These are phyloP conservation scores for Uloborus diversus DNA, from an alignment of 1,140 invertebrate species.

Conservation along the genomic window DNA sequence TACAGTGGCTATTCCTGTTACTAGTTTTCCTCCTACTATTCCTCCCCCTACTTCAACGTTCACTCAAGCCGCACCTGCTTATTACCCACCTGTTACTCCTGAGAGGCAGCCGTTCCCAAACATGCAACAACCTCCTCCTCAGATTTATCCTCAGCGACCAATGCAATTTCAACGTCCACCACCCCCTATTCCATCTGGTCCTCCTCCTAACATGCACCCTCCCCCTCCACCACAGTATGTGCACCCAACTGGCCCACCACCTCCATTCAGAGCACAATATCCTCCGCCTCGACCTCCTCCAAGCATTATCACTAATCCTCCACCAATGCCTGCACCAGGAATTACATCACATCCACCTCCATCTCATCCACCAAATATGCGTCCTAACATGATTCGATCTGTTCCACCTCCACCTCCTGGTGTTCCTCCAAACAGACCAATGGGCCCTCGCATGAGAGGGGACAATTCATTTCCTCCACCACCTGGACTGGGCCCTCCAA, in stretches of 20 bases:
- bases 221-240: neutral
- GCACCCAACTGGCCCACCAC: neutral
- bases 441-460: neutral
- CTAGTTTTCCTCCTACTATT: neutral
- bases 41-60: slow-evolving; percentile 27
- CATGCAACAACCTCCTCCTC: slow-evolving; percentile 38
- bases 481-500: neutral
- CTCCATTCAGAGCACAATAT: slow-evolving; percentile 24
- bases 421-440: neutral
- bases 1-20: neutral
- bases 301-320: slow-evolving; percentile 9
- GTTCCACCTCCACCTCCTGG: slow-evolving; percentile 23
- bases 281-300: slow-evolving; percentile 25
- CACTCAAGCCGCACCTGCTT: slow-evolving; percentile 20
- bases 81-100: neutral
- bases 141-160: slow-evolving; percentile 30
- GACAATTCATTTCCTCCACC: neutral
- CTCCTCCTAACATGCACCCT: neutral
- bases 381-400: no score
- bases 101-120: slow-evolving; percentile 5
- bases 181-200: slow-evolving; percentile 1
- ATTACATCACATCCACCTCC: slow-evolving; percentile 29
- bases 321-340: slow-evolving; percentile 17
- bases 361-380: neutral
- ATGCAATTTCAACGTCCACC: slow-evolving; percentile 27